These are phyloP conservation scores for Ambastaia sidthimunki DNA, from an alignment of 2,797 vertebrate genomes.

Conservation along the genomic window DNA sequence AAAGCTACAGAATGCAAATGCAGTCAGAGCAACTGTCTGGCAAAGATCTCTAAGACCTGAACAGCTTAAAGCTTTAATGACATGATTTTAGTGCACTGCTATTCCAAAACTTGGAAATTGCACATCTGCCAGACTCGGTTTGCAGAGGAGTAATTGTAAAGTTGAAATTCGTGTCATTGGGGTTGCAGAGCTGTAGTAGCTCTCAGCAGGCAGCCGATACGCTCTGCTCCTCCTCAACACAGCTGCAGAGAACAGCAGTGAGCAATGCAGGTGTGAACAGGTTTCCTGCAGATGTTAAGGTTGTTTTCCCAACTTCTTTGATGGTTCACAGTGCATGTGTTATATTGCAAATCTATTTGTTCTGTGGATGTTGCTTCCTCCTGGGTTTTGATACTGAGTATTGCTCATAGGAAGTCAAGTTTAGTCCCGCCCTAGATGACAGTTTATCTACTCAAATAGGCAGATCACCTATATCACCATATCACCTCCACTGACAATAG, in stretches of 20 bases:
- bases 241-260: neutral
- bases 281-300: neutral
- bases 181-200: neutral
- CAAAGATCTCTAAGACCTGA: conserved; percentile 33
- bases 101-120: conserved; percentile 4
- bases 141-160: conserved; percentile 1
- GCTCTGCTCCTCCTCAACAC: neutral
- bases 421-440: neutral
- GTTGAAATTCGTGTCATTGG: conserved; percentile 3
- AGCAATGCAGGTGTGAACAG: neutral
- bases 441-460: neutral
- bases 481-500: no score
- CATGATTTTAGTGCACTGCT: conserved; percentile 46
- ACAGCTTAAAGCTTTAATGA: conserved; percentile 38
- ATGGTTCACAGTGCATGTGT: neutral
- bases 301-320: neutral
- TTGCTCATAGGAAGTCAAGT: neutral
- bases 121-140: conserved; percentile 30
- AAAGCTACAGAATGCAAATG: conserved; percentile 20
- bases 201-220: neutral
- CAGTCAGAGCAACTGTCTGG: conserved; percentile 28
- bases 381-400: neutral
- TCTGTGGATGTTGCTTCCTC: neutral
- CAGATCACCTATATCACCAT: neutral
- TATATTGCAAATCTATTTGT: neutral